A percentile compares a stretch with the other conserved stretches of the same genome.
These are phyloP conservation scores for Lepidostoma basale DNA, from an alignment of 1,140 invertebrate genomes.

Conservation along the genomic window DNA sequence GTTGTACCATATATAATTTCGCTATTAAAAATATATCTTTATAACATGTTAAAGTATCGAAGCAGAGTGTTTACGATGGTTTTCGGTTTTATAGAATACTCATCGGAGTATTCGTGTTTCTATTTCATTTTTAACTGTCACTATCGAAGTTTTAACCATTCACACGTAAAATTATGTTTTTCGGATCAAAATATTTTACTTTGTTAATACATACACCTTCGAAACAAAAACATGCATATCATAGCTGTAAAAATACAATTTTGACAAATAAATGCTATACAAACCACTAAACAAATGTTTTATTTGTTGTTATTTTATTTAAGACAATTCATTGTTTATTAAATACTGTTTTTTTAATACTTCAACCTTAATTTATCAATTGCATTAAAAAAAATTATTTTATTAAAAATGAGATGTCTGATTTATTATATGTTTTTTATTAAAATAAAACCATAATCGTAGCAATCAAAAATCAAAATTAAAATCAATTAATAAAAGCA, in stretches of 20 bases:
- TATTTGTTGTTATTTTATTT: conserved; percentile 18
- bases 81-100: background rate
- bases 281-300: conserved; percentile 60
- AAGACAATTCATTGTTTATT: no score
- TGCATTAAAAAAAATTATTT: no score
- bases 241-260: conserved; percentile 80
- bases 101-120: background rate
- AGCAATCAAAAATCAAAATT: no score
- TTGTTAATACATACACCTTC: conserved; percentile 58
- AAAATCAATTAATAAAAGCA: no score
- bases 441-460: no score
- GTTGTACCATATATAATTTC: conserved; percentile 13
- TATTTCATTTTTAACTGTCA: background rate
- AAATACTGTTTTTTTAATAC: no score
- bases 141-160: background rate
- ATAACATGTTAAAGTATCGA: conserved; percentile 3
- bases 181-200: conserved; percentile 9
- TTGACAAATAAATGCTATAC: conserved; percentile 73
- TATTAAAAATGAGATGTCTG: no score
- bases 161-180: conserved; percentile 4
- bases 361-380: no score
- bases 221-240: conserved; percentile 84
- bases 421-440: no score
- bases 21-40: background rate
- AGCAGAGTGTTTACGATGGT: background rate